Evolutionary conservation across 2,113 vertebrate genomes (phyloP).

Genomic region (Tragulus kanchil): DNA sequence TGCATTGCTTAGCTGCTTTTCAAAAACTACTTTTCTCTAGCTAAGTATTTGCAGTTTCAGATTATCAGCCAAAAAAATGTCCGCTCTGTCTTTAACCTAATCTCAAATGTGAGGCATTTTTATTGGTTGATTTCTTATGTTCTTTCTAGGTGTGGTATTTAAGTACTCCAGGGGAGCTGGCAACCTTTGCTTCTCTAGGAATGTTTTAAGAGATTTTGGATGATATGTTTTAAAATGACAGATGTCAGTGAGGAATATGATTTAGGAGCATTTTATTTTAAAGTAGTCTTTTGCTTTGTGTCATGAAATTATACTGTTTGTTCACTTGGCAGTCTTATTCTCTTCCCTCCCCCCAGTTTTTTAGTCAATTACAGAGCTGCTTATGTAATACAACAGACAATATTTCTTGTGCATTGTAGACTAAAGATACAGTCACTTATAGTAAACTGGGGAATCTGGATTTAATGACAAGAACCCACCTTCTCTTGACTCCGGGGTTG

Average conservation of each 20-base stretch:
- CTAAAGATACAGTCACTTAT: neutral
- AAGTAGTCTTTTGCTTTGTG: neutral
- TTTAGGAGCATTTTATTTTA: conserved; percentile 29
- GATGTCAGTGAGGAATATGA: neutral
- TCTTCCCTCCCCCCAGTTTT: neutral
- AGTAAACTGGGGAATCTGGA: neutral
- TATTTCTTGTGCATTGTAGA: neutral
- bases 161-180: neutral
- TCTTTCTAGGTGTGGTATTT: neutral
- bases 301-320: neutral
- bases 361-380: neutral
- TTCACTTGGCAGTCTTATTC: neutral
- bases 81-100: neutral
- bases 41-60: conserved; percentile 1
- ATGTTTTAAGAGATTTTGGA: conserved; percentile 56
- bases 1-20: neutral
- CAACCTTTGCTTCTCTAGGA: conserved; percentile 31
- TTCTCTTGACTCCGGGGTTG: neutral
- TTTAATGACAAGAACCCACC: neutral
- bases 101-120: conserved; percentile 20
- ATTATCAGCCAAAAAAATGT: neutral
- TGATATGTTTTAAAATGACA: conserved; percentile 20
- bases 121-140: neutral
- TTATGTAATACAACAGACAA: neutral
- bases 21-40: conserved; percentile 19